Conservation (phyloP, 2,113 vertebrate genomes). For the Hypocryptadius cinnamomeus region DNA sequence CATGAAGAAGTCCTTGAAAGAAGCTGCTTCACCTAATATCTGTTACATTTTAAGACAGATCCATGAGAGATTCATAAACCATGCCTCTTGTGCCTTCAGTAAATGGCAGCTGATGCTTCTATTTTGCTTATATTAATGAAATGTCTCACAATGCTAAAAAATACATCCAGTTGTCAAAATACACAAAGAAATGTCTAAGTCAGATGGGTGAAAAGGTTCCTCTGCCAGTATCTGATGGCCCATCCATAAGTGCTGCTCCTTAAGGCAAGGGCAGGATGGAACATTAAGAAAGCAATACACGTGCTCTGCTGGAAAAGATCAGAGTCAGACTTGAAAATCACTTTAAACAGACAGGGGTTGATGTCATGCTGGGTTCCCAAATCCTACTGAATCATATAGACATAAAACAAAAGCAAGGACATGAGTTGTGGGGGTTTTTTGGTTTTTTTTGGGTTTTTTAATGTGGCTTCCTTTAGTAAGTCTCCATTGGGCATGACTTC, state of each 20-base stretch:
- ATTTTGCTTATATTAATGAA: background rate
- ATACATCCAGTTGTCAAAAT: background rate
- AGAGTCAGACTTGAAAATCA: background rate
- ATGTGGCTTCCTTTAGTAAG: background rate
- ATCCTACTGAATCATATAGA: background rate
- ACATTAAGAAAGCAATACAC: background rate
- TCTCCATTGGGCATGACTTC: background rate
- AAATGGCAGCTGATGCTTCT: background rate
- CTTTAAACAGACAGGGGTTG: background rate
- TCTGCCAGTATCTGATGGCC: background rate
- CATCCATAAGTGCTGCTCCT: background rate
- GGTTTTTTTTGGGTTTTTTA: background rate
- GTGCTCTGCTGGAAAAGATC: background rate
- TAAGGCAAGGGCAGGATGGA: background rate
- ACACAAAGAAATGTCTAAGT: background rate
- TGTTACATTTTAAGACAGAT: background rate
- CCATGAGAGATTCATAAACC: background rate
- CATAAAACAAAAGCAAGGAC: background rate
- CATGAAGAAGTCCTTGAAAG: background rate
- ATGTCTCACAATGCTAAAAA: background rate
- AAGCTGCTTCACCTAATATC: background rate
- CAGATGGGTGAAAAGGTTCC: background rate
- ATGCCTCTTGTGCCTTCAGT: background rate
- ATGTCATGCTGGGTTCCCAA: background rate
- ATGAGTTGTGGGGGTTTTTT: background rate